A percentile compares a stretch with the other conserved stretches of the same genome.
Conservation (phyloP, 2,888 invertebrate species). For the Hirtodrosophila duncani region DNA sequence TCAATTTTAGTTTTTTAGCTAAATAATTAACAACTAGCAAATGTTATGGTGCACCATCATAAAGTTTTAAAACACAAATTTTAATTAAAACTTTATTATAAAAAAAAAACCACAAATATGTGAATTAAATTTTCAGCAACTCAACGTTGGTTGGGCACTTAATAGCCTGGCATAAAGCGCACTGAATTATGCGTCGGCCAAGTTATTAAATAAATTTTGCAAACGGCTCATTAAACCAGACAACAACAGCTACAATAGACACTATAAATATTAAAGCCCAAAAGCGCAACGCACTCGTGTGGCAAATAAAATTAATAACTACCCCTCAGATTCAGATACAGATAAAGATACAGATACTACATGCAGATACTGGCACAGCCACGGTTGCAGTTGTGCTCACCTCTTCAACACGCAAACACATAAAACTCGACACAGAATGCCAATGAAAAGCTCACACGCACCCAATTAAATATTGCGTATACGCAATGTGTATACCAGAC, state of each 20-base stretch:
- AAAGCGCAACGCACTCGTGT: constrained; percentile 25
- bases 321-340: neutral
- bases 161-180: constrained; percentile 41
- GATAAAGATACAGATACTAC: neutral
- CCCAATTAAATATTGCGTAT: constrained; percentile 32
- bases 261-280: constrained; percentile 11
- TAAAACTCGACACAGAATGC: constrained; percentile 16
- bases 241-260: constrained; percentile 12
- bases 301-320: constrained; percentile 50
- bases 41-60: too few species aligned
- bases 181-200: constrained; percentile 35
- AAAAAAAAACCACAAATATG: constrained; percentile 17
- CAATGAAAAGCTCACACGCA: constrained; percentile 19
- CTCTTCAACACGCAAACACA: constrained; percentile 1
- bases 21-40: too few species aligned
- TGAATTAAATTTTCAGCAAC: constrained; percentile 10
- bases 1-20: too few species aligned
- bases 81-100: constrained; percentile 21
- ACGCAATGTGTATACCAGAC: constrained; percentile 29
- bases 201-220: constrained; percentile 65
- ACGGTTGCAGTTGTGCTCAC: too few species aligned
- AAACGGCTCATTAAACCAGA: constrained; percentile 57
- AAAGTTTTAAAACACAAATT: neutral
- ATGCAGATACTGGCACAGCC: constrained; percentile 17
- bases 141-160: neutral